Percentiles rank a stretch among this genome's conserved stretches.
These are phyloP conservation scores for Eufriesea mexicana DNA, from an alignment of 1,140 invertebrate species.

Conservation along the genomic window DNA sequence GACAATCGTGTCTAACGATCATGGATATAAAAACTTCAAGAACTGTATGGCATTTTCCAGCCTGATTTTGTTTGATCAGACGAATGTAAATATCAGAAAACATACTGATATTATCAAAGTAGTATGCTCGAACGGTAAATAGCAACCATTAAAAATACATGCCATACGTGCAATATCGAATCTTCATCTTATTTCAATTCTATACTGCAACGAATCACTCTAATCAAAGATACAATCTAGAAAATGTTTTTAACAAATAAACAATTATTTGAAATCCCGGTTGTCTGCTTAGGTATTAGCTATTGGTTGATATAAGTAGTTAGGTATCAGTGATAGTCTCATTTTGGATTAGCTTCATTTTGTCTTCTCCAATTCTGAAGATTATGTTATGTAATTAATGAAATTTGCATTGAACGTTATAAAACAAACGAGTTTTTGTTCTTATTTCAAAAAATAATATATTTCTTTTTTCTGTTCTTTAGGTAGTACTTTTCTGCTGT, in stretches of 20 bases:
- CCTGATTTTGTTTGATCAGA: conserved; percentile 23
- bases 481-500: conserved; percentile 87
- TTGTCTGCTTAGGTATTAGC: too few relatives aligned
- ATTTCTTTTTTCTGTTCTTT: background rate
- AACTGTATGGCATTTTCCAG: conserved; percentile 34
- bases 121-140: background rate
- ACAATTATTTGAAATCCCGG: too few relatives aligned
- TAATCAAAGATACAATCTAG: background rate
- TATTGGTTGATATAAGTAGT: too few relatives aligned
- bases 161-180: background rate
- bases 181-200: background rate
- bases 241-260: too few relatives aligned
- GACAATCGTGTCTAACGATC: conserved; percentile 24
- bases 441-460: background rate
- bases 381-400: too few relatives aligned
- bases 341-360: too few relatives aligned
- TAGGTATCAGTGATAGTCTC: too few relatives aligned
- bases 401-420: too few relatives aligned
- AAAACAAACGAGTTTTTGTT: background rate
- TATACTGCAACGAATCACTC: background rate
- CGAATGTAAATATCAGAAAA: conserved; percentile 21
- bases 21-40: background rate
- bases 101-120: background rate
- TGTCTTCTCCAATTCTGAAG: too few relatives aligned
- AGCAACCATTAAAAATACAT: background rate